Evolutionary conservation across 2,113 vertebrate genomes (phyloP).

Genomic region (Holacanthus passer): DNA sequence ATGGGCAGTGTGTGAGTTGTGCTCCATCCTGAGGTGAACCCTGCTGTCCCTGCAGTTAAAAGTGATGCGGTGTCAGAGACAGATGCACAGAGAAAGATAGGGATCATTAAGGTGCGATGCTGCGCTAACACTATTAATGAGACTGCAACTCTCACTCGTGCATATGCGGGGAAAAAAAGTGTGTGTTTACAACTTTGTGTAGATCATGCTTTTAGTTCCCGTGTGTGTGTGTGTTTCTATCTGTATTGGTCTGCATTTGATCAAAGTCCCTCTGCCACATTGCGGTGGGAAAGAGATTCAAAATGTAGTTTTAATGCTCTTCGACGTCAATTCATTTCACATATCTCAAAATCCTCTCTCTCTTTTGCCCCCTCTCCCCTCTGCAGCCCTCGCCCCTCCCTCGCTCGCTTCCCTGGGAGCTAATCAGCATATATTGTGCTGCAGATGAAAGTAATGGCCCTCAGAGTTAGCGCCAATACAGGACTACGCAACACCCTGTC

Average conservation of each 20-base stretch:
- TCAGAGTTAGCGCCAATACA: conserved; percentile 38
- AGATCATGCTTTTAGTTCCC: conserved; percentile 19
- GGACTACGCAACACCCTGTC: conserved; percentile 32
- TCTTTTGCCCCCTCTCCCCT: conserved; percentile 39
- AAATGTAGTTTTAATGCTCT: conserved; percentile 63
- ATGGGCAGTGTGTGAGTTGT: conserved; percentile 34
- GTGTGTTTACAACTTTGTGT: conserved; percentile 17
- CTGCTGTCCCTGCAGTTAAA: conserved; percentile 36
- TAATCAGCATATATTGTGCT: conserved; percentile 71
- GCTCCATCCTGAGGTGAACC: conserved; percentile 62
- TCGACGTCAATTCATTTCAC: conserved; percentile 62
- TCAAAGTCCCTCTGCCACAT: conserved; percentile 27
- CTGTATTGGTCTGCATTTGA: conserved; percentile 37
- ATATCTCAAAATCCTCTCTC: conserved; percentile 49
- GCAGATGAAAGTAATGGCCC: conserved; percentile 63
- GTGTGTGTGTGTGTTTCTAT: conserved; percentile 7
- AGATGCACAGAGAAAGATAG: conserved; percentile 52
- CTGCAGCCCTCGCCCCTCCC: conserved; percentile 41
- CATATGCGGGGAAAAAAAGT: conserved; percentile 38
- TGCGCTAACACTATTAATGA: conserved; percentile 64
- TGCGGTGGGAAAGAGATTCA: conserved; percentile 35
- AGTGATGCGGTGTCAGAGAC: conserved; percentile 44
- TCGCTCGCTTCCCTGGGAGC: conserved; percentile 48
- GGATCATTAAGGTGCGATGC: conserved; percentile 62
- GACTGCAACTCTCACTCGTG: conserved; percentile 35